Percentiles rank a stretch among this genome's conserved stretches.
phyloP scores from a whole-genome alignment of 1,140 invertebrate genomes.

The Ostrea denselamellosa region DNA sequence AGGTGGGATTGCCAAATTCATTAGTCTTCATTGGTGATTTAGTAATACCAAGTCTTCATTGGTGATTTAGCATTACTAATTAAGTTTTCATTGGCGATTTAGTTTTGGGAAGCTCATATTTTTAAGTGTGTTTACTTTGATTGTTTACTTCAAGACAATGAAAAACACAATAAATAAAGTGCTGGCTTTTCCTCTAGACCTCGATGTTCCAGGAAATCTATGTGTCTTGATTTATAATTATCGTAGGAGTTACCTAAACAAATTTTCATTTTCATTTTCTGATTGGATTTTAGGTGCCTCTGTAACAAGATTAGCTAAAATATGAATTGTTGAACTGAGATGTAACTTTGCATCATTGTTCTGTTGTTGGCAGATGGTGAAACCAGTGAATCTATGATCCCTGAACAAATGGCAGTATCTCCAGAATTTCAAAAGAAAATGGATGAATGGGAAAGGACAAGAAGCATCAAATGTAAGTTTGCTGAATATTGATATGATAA shows the following conservation, averaged over 20 bases:
- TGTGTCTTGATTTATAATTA: not conserved
- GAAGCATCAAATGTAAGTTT: slow-evolving; percentile 59
- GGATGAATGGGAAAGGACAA: slow-evolving; percentile 84
- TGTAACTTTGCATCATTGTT: not conserved
- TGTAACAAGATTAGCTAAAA: not conserved
- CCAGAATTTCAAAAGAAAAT: slow-evolving; percentile 86
- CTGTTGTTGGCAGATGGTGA: not conserved
- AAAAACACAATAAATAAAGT: not conserved
- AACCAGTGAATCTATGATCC: slow-evolving; percentile 41
- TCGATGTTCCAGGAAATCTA: not conserved
- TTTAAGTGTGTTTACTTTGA: not conserved
- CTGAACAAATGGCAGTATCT: slow-evolving; percentile 57
- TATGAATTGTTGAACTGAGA: no score
- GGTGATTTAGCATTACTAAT: not conserved
- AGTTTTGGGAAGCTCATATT: not conserved
- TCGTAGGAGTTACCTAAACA: not conserved
- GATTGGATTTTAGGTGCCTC: slow-evolving; percentile 5
- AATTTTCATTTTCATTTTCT: slow-evolving; percentile 8
- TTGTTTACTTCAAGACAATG: slow-evolving; percentile 3
- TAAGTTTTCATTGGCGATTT: not conserved
- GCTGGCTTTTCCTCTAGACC: not conserved
- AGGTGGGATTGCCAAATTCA: slow-evolving; percentile 31
- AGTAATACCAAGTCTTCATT: not conserved
- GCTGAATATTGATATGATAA: no score
- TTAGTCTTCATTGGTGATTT: not conserved